phyloP scores from a whole-genome alignment of 1,140 invertebrate species.

The Drosophila subpulchrella region DNA sequence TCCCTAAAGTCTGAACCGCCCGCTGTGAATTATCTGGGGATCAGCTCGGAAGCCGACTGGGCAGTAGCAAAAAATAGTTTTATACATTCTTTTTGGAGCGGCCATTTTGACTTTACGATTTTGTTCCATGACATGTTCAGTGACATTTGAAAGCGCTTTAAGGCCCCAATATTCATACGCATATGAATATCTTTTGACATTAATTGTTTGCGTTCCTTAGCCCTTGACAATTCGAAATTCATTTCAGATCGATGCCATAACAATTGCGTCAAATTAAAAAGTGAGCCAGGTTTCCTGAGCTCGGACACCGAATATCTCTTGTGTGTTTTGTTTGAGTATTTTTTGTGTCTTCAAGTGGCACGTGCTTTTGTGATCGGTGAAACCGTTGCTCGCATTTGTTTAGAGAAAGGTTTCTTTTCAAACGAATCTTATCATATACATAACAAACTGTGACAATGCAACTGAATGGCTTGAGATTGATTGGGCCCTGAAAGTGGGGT shows the following conservation, averaged over 20 bases:
- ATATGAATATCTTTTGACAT: slow-evolving; percentile 63
- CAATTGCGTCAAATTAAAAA: slow-evolving; percentile 81
- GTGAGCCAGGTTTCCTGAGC: slow-evolving; percentile 34
- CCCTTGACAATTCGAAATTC: slow-evolving; percentile 65
- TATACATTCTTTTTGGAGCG: slow-evolving; percentile 44
- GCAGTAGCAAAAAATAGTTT: slow-evolving; percentile 51
- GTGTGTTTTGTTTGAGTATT: slow-evolving; percentile 37
- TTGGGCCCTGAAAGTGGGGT: slow-evolving; percentile 62
- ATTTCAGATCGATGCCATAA: slow-evolving; percentile 70
- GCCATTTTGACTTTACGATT: slow-evolving; percentile 50
- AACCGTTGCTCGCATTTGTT: slow-evolving; percentile 76
- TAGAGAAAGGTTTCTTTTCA: slow-evolving; percentile 76
- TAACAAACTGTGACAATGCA: slow-evolving; percentile 64
- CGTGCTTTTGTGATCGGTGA: slow-evolving; percentile 75
- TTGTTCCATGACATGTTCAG: slow-evolving; percentile 55
- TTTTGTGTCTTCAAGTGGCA: slow-evolving; percentile 71
- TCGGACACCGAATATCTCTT: slow-evolving; percentile 24
- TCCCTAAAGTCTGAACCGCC: slow-evolving; percentile 13
- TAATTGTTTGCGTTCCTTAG: slow-evolving; percentile 73
- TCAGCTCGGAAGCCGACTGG: slow-evolving; percentile 41
- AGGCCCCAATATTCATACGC: slow-evolving; percentile 44
- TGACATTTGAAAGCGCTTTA: slow-evolving; percentile 77
- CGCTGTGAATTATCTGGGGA: slow-evolving; percentile 43
- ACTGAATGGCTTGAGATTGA: slow-evolving; percentile 61
- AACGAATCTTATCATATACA: slow-evolving; percentile 50